Evolutionary conservation across 2,113 vertebrate species (phyloP).

Genomic region (Thunnus thynnus): DNA sequence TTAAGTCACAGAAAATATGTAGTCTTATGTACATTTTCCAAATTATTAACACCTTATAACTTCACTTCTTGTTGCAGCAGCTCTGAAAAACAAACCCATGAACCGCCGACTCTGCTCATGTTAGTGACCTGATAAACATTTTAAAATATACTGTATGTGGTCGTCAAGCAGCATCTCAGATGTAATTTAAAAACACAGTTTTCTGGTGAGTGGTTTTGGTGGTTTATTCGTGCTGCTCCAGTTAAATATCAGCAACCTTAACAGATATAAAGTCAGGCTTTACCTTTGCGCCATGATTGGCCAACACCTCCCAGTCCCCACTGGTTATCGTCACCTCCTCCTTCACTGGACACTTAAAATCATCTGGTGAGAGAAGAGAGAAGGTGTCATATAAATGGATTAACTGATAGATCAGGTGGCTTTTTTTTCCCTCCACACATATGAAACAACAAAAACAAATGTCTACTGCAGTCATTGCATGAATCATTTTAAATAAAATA

Average conservation of each 20-base stretch:
- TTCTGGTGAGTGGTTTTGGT: not conserved
- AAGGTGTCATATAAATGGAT: not conserved
- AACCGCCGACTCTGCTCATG: no score
- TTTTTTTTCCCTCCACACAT: not conserved
- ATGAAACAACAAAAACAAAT: no score
- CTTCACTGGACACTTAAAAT: constrained; percentile 92
- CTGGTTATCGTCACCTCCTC: constrained; percentile 92
- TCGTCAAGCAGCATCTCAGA: not conserved
- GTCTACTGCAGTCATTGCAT: no score
- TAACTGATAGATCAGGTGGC: not conserved
- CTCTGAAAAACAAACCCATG: not conserved
- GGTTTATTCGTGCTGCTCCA: not conserved
- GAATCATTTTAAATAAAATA: not conserved
- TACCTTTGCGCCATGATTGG: constrained; percentile 94
- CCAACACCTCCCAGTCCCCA: constrained; percentile 96
- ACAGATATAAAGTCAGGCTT: not conserved
- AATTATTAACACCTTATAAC: no score
- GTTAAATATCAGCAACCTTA: not conserved
- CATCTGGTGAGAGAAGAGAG: constrained; percentile 79
- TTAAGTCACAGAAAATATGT: no score
- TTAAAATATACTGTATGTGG: no score
- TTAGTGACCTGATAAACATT: no score
- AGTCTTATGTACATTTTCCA: no score
- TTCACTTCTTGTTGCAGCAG: not conserved
- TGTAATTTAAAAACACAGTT: not conserved